These are phyloP conservation scores for Dicaeum eximium DNA, from an alignment of 2,113 vertebrate species.

Conservation along the genomic window DNA sequence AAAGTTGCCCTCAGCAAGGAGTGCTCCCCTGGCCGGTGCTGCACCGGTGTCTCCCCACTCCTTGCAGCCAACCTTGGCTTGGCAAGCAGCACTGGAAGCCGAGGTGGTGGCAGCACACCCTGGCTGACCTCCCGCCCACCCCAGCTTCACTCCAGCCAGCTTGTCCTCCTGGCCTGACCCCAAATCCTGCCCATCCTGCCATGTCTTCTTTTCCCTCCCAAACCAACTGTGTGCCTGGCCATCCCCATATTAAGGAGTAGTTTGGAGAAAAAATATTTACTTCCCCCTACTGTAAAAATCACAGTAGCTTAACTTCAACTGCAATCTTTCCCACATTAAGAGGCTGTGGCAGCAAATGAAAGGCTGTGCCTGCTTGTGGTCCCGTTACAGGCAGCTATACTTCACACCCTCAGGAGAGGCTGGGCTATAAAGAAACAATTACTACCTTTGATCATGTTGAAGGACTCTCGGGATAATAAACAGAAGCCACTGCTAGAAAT, in stretches of 20 bases:
- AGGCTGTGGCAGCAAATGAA: not conserved
- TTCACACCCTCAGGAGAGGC: not conserved
- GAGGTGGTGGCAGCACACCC: not conserved
- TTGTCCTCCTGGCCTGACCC: not conserved
- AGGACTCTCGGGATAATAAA: not conserved
- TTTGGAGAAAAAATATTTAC: not conserved
- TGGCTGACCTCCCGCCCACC: not conserved
- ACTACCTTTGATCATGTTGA: not conserved
- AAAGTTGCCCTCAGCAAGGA: not conserved
- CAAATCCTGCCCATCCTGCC: not conserved
- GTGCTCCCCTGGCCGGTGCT: not conserved
- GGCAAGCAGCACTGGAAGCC: not conserved
- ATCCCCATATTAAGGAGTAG: not conserved
- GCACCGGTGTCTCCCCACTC: fast-evolving
- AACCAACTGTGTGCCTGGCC: not conserved
- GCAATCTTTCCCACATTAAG: not conserved
- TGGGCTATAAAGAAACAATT: not conserved
- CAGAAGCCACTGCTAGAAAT: not conserved
- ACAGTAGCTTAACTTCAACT: not conserved
- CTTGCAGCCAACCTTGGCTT: not conserved
- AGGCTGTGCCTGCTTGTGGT: not conserved
- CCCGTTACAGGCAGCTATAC: not conserved
- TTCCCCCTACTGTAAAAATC: not conserved
- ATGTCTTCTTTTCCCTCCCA: not conserved
- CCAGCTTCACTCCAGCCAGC: not conserved